Base-by-base conservation (phyloP, 2,113 vertebrate species). In the Brienomyrus brachyistius region DNA sequence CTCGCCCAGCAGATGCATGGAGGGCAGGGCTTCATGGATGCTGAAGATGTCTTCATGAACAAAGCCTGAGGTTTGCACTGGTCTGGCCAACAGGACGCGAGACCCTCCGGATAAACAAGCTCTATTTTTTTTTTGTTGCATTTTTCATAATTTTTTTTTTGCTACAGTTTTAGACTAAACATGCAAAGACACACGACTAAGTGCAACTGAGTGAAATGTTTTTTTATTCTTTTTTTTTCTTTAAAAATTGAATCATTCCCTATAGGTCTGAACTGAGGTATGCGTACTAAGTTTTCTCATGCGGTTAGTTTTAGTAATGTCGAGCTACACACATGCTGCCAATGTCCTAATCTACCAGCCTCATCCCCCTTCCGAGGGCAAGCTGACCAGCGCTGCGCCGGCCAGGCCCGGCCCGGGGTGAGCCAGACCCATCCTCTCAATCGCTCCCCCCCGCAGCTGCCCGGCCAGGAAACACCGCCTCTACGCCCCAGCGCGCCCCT, bases 181-280 rank as follows among this genome's bases (percentile, higher is more conserved):
- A 98, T 98, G 97, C 98, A 98, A 87, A 96, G 97, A 98, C 97
- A 95, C 96, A 98, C 96, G 93, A 97, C 96, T 96, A 97, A 98
- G 97, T 98, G 97, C 97, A 97, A 97, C 96, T 94, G 97, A 97
- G 95, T 98, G 97, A 97, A 98, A 97, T 97, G 97, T 97, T 96
- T 95, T 91, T 70, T 62, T n/a, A 62, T 62, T 62, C 56, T 27
- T 11, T 70, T 70, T 40, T 70, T 31, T 70, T 96, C 95, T 95
- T 95, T 90, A 82, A 51, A 62, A 89, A 93, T 96, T 96, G 94
- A 96, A 96, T 98, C 96, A 97, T 97, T 98, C 97, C 97, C 97
- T 97, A 97, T 96, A 97, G 97, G 96, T 97, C 96, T 97, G 97
- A 97, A 96, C 96, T 97, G 98, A 99, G 97, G 97, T 99, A 98